Evolutionary conservation across 2,888 invertebrate species (phyloP), one percentile per base, ranked within the genome.

Genomic region (Xestia xanthographa): DNA sequence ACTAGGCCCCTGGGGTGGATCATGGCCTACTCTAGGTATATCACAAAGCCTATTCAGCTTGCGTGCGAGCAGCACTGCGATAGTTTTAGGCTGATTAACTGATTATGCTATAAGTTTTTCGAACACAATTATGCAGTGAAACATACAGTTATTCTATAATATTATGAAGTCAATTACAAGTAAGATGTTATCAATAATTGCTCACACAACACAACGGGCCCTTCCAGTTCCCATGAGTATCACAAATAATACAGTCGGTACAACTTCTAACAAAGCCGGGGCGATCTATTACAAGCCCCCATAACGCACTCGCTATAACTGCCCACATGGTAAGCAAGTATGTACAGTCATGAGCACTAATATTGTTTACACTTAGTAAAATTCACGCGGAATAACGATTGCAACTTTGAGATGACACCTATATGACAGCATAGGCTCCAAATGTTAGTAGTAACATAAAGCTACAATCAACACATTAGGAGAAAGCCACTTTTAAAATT

Each of bases 121-220:
- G 2, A 53, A 53, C 56, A 26, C 14, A 26, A 41, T 53, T n/a
- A n/a, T 12, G n/a, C n/a, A n/a, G 11, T 50, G 22, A 20, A 48
- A 56, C 56, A 29, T 29, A 17, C 8, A 29, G 34, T 20, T 34
- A 60, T 34, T 34, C 20, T 20, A 29, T 34, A 34, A 60, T n/a
- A n/a, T 34, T 20, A 20, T 11, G 20, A 34, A 60, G 34, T 34
- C 29, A 20, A 60, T 20, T 11, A 34, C 41, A 62, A 41, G 75
- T 50, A 26, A 41, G 60, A 75, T 82, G 62, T 63, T 76, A 66
- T 63, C 82, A 76, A 65, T 71, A 77, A 38, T 50, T 43, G 58
- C 43, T 43, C 38, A 65, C 1, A 48, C 20, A 68, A 43, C 58
- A 65, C 45, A 34, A 53, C 58, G 9, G 17, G 8, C 17, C 17